phyloP scores from a whole-genome alignment of 2,888 invertebrate species.

The Nomada fabriciana region DNA sequence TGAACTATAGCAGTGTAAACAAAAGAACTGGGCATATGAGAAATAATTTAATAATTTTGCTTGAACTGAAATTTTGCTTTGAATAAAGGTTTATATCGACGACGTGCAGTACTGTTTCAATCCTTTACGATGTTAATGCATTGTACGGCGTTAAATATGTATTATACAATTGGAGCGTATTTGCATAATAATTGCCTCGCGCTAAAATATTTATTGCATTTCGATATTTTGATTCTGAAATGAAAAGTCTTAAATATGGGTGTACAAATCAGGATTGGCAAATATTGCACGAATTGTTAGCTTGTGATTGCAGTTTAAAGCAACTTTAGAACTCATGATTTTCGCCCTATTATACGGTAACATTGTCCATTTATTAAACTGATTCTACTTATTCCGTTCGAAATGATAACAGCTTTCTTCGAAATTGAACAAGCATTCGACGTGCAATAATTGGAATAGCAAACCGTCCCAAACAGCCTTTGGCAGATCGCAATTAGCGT shows the following conservation, averaged over 20 bases:
- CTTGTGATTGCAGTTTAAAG: neutral
- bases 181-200: neutral
- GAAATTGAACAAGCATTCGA: neutral
- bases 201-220: neutral
- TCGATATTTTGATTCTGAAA: neutral
- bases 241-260: neutral
- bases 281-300: neutral
- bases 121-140: neutral
- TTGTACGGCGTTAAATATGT: neutral
- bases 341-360: neutral
- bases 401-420: neutral
- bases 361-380: no score
- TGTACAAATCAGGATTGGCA: neutral
- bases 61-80: no score
- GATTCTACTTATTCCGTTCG: neutral
- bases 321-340: neutral
- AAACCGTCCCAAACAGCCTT: slow-evolving; percentile 36
- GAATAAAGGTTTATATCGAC: no score
- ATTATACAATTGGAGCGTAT: neutral
- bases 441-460: slow-evolving; percentile 26
- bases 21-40: no score
- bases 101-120: neutral
- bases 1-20: no score
- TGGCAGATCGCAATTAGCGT: slow-evolving; percentile 44
- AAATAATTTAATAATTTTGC: no score